Evolutionary conservation across 2,888 invertebrate genomes (phyloP), one percentile per base, ranked within the genome.

Genomic region (Sarcophaga rosellei): DNA sequence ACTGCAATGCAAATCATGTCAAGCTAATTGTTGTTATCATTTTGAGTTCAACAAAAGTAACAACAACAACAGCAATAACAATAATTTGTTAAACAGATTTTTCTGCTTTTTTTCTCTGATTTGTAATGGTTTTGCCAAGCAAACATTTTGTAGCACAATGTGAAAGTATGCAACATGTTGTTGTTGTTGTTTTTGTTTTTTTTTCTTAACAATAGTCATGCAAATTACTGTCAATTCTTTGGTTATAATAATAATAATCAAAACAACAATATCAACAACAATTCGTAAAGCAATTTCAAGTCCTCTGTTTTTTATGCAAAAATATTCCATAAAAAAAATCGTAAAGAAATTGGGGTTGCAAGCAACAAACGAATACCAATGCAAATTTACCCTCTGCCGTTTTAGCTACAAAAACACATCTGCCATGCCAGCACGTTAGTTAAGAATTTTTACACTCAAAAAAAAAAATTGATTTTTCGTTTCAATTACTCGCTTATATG

Each of bases 1-100:
- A 74, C 74, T 57, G 20, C 47, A 72, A 86, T 68, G 72, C 72
- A 82, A 75, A 79, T 65, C 84, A 86, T 84, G 84, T 86, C 84
- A 86, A 78, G 63, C 86, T 84, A 86, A 84, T 86, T 84, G 81
- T 86, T 86, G 69, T 78, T 75, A 75, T 74, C 81, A 84, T 86
- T 35, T 35, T 81, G 78, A 74, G 61, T 1, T 1, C 66, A 77
- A 70, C 65, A 79, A 74, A 53, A 83, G 73, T 57, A 59, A 66
- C 68, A 70, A 66, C 53, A 80, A 78, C 66, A 76, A 70, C 70
- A 79, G 69, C 53, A 83, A 83, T 68, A 47, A 66, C 53, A 80
- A 78, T 15, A 76, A 78, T 69, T 25, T 70, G 44, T 79, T 79
- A 70, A 59, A 63, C 44, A 25, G 78, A 74, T 79, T 69, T 74